Base-by-base conservation (phyloP, 2,888 invertebrate genomes). In the Aspidiotus rigidus region DNA sequence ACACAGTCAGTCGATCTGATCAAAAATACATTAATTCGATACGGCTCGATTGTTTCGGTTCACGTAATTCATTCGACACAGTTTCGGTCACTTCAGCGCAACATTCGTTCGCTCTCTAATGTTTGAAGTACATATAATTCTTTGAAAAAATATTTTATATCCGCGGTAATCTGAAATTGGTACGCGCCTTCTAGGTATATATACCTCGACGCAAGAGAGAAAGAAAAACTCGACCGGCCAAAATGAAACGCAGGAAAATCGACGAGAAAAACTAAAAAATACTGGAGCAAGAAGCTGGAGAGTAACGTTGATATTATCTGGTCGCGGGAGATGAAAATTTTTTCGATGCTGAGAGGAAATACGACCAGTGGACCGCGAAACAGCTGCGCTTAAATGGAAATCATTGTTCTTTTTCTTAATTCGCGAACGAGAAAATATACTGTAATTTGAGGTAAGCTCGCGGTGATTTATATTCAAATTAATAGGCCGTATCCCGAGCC, bases 41-140 rank as follows among this genome's bases (percentile, higher is more conserved):
- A 59, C 59, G 57, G 67, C 39, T 59, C 44, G 39, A 59, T 59
- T 53, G 60, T 67, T 16, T 60, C 59, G 39, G 57, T 67, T 67
- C 40, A 59, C 59, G 53, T 60, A 67, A 57, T 39, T 13, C 42
- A 67, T 67, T 60, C 15, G 67, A 59, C 28, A 67, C 67, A 53
- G 67, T 67, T 67, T 67, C 67, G 60, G 67, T 67, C 40, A 60
- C 49, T 59, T 64, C 62, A 62, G 41, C 44, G 28, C 28, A 28
- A 28, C 42, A 42, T 62, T 17, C 28, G 9, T n/a, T n/a, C 11
- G 49, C 11, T 49, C n/a, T 49, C 11, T 13, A 49, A 49, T 13
- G 49, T 49, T 49, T 49, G 28, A 28, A 28, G 28, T 28, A 28
- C 28, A 28, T 28, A 28, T 28, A 28, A 28, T 28, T 28, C 28